These are phyloP conservation scores for Darevskia nairensis DNA, from an alignment of 2,797 vertebrate genomes.

Conservation along the genomic window DNA sequence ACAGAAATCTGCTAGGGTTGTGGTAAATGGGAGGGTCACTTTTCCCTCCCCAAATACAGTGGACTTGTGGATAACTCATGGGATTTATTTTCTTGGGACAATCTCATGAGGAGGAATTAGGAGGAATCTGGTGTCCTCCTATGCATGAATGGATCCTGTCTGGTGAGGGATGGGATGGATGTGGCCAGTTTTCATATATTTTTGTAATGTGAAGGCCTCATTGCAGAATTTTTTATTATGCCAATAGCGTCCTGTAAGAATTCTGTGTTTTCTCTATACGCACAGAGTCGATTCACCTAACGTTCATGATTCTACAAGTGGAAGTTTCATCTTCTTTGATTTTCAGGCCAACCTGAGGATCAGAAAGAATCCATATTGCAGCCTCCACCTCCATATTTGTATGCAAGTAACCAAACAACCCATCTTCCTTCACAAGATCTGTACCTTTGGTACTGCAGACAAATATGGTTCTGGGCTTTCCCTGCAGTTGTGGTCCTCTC, in stretches of 20 bases:
- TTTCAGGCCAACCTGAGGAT: fast-evolving
- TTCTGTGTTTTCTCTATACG: neutral
- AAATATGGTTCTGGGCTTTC: fast-evolving
- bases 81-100: no score
- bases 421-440: fast-evolving
- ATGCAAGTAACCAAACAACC: neutral
- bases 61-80: neutral
- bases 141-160: no score
- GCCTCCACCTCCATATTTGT: neutral
- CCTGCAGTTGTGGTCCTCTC: neutral
- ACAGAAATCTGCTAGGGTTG: neutral
- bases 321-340: neutral
- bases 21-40: neutral
- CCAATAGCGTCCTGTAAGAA: neutral
- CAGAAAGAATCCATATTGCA: neutral
- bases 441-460: neutral
- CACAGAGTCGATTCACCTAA: neutral
- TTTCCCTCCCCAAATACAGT: neutral
- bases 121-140: neutral
- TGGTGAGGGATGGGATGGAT: neutral
- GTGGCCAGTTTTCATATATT: neutral
- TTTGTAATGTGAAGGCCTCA: neutral
- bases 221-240: neutral
- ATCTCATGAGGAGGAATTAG: neutral
- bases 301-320: neutral